Evolutionary conservation across 2,113 vertebrate genomes (phyloP), one percentile per base, ranked within the genome.

Genomic region (Diphyllodes magnificus): DNA sequence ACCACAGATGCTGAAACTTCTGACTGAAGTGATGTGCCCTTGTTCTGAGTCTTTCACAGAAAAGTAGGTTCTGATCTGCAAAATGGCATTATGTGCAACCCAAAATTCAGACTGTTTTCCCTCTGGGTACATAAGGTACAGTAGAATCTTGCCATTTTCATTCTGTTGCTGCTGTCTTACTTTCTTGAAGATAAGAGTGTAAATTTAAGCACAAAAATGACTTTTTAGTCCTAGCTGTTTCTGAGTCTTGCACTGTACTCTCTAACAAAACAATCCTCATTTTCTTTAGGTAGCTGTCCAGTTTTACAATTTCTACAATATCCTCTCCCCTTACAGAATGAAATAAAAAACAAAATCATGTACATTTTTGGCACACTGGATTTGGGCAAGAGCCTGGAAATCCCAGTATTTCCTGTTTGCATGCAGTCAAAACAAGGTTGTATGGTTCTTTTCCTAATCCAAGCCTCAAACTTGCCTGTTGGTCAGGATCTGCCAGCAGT

Each of bases 121-220:
- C 28, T 88, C 82, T 94, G 76, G 68, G 85, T 92, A 47, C 31
- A 2, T 40, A 73, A 92, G 79, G 82, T 94, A 71, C 76, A 86
- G 71, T 51, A 81, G 82, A 88, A 78, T 68, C 63, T 88, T 90
- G 79, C 31, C 76, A 71, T 90, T 95, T 91, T 56, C 68, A 90
- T 85, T 87, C 83, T 86, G 70, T 80, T 93, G 86, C 89, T 96
- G 89, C 87, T 94, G 63, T 91, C 77, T 89, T 69, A 73, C 79
- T 95, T 93, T 84, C 56, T 70, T 93, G 85, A 94, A 91, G 89
- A 81, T 64, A 81, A 53, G 37, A 86, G 85, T 94, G 79, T 97
- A 86, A 92, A 81, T 92, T 90, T 89, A 95, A 95, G 95, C 93
- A 96, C 93, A 94, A 94, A 93, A 90, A 81, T 57, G 65, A 91